Conservation (phyloP, 2,113 vertebrate species). For the Xenopus laevis region DNA sequence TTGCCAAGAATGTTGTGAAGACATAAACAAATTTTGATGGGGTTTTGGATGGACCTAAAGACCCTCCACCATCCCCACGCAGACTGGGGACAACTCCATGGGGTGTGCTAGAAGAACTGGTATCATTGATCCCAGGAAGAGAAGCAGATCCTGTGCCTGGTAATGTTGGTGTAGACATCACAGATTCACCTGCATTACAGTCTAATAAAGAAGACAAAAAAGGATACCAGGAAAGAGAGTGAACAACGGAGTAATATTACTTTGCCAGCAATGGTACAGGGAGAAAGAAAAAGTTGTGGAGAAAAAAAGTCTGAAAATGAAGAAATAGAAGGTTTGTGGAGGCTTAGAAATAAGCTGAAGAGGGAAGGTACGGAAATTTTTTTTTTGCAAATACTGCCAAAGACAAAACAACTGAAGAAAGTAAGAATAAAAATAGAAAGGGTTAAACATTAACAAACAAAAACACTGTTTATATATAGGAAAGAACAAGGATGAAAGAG, state of each 20-base stretch:
- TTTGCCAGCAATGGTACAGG: not conserved
- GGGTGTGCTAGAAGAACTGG: slow-evolving; percentile 57
- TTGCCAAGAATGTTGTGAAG: slow-evolving; percentile 91
- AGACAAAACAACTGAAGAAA: too few species aligned
- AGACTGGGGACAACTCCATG: slow-evolving; percentile 59
- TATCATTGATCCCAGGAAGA: slow-evolving; percentile 68
- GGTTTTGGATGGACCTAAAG: slow-evolving; percentile 60
- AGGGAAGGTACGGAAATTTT: too few species aligned
- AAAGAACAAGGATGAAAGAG: too few species aligned
- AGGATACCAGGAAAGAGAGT: not conserved
- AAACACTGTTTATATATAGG: too few species aligned
- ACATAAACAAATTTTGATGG: slow-evolving; percentile 87
- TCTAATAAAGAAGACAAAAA: slow-evolving; percentile 47
- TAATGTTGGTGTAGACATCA: slow-evolving; percentile 69
- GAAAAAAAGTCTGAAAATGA: too few species aligned
- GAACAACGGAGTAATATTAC: not conserved
- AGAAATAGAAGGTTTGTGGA: too few species aligned
- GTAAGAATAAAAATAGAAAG: too few species aligned
- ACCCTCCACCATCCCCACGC: slow-evolving; percentile 63
- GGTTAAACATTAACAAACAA: too few species aligned
- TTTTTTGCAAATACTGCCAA: too few species aligned
- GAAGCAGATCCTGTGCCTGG: slow-evolving; percentile 75
- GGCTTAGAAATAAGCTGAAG: too few species aligned
- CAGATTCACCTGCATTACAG: slow-evolving; percentile 78
- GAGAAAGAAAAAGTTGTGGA: too few species aligned